Conservation (phyloP, 2,113 vertebrate species). For the Leptocoma aspasia region DNA sequence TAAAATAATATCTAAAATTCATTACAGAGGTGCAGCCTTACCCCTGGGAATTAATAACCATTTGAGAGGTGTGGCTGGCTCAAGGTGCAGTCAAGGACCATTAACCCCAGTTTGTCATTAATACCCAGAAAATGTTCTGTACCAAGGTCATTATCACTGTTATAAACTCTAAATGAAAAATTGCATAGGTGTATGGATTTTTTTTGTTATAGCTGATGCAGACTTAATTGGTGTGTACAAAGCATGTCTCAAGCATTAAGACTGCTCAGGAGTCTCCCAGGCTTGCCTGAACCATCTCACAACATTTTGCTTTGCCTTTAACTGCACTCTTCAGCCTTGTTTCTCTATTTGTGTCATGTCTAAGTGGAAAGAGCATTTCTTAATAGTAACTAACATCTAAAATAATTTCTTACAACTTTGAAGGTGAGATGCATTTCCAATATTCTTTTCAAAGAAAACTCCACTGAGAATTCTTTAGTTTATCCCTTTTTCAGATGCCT, state of each 20-base stretch:
- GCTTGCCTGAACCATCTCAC: neutral
- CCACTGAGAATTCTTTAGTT: neutral
- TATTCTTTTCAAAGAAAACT: neutral
- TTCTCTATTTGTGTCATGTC: neutral
- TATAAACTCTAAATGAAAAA: conserved; percentile 33
- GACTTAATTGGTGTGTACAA: neutral
- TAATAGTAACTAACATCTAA: neutral
- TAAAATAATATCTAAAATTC: conserved; percentile 33
- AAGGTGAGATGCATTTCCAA: neutral
- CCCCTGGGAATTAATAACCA: conserved; percentile 23
- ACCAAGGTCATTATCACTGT: neutral
- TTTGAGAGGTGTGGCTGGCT: neutral
- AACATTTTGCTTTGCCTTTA: neutral
- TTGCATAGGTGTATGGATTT: neutral
- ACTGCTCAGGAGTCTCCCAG: neutral
- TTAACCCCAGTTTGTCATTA: conserved; percentile 45
- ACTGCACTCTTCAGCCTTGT: neutral
- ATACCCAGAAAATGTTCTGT: conserved; percentile 4
- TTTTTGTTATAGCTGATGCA: neutral
- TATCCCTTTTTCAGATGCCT: neutral
- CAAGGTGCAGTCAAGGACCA: conserved; percentile 31
- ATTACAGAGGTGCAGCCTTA: neutral
- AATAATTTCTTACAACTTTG: neutral
- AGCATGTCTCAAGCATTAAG: neutral
- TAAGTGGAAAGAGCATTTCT: neutral